Evolutionary conservation across 2,888 invertebrate genomes (phyloP), one percentile per base, ranked within the genome.

Genomic region (Linnaemya tessellans): DNA sequence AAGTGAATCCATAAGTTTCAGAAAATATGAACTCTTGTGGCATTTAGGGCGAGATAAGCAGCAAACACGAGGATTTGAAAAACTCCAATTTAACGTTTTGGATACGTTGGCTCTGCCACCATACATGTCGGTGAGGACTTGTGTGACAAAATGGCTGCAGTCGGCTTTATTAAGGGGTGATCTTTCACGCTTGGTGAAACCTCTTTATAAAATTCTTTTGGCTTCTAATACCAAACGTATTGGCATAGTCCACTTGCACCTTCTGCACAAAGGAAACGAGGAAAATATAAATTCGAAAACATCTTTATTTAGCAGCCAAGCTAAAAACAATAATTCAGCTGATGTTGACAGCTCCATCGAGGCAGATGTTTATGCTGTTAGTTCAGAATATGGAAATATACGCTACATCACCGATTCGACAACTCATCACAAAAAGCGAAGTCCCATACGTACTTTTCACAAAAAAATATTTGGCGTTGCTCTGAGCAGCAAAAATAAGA

Each of bases 151-250:
- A 30, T 98, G 97, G 96, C 92, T 97, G 43, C 94, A 96, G 64
- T 95, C 96, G 78, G 94, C 95, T 30, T 93, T 97, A 5, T 93
- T 96, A 68, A 94, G 96, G 43, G 96, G 96, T 15, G 97, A 98
- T 90, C 94, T 97, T 78, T 94, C 95, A 0, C 94, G 97, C 1
- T 93, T 98, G 13, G 94, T 98, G 35, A 96, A 97, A 89, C 97
- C 97, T 0, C 93, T 97, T 7, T 93, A 97, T 75, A 93, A 95
- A 84, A 96, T 97, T 92, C 93, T 98, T 22, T 93, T 98, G 30
- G 95, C 96, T 86, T 95, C 96, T 0, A 96, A 95, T 85, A 97
- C 97, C 0, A 96, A 97, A 74, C 94, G 97, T n/a, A 95, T 97
- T 86, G 96, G 96, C 43, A 95, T 97, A n/a, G 94, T 96, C 15